Base-by-base conservation (phyloP, 2,797 vertebrate genomes). In the Macropus fuliginosus region DNA sequence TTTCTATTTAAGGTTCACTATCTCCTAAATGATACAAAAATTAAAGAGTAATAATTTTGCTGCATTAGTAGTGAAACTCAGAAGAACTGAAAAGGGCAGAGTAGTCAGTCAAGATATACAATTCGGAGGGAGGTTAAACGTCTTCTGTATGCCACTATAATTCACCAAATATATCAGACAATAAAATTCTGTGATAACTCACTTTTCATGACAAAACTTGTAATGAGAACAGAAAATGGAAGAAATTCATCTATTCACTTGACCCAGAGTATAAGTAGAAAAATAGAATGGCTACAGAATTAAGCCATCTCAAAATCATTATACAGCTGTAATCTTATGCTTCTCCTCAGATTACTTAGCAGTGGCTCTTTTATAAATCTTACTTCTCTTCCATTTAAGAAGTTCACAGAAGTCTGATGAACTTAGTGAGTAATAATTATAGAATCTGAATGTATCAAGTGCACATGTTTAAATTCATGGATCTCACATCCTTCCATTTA, bases 191-290 rank as follows among this genome's bases (percentile, higher is more conserved):
- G 55, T 98, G 97, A 98, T 98, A 98, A 98, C 95, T 99, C 98
- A 98, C 98, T 98, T 98, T 98, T 98, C 94, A 95, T 98, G 98
- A 98, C 98, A 99, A 98, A 98, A 94, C 93, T 97, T 98, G 96
- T 99, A 98, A 99, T 99, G 98, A 98, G 98, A 99, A 98, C 92
- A 97, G 98, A 98, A 99, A 98, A 98, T 98, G 97, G 96, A 97
- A 98, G 96, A 98, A 98, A 99, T 98, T 98, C 92, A 98, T 98
- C 98, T 98, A 96, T 97, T 98, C 98, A 92, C 56, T 98, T 98
- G 98, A 98, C 97, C 97, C 55, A 97, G 87, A 94, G 95, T 97
- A 91, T 98, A 98, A 98, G 97, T 96, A 97, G 95, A 97, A 97
- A 94, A 91, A 92, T 56, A 56, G 56, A 97, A 93, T 59, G 97